Evolutionary conservation across 2,888 invertebrate species (phyloP).

Genomic region (Nomada ferruginata): DNA sequence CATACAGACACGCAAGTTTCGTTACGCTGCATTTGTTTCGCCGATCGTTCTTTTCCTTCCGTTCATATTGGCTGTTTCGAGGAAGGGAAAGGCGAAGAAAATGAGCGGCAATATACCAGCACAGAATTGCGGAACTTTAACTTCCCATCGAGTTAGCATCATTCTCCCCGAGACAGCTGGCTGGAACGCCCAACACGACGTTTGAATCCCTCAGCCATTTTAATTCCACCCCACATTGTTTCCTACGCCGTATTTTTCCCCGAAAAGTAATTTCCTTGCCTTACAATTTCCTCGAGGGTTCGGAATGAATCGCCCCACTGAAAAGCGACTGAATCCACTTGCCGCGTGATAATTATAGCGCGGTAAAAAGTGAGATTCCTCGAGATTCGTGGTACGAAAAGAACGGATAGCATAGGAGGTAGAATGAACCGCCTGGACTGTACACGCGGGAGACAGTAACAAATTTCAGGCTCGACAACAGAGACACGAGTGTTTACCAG

Average conservation of each 20-base stretch:
- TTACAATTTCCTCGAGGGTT: slow-evolving; percentile 15
- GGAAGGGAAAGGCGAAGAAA: neutral
- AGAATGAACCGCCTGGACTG: neutral
- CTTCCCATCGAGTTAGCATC: slow-evolving; percentile 24
- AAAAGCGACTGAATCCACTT: slow-evolving; percentile 46
- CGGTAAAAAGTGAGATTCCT: slow-evolving; percentile 18
- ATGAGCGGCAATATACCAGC: slow-evolving; percentile 28
- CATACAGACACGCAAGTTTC: neutral
- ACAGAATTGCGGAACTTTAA: slow-evolving; percentile 19
- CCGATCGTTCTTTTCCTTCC: too few species aligned
- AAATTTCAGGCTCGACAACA: slow-evolving; percentile 53
- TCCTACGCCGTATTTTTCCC: slow-evolving; percentile 14
- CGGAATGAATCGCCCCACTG: slow-evolving; percentile 13
- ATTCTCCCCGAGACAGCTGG: neutral
- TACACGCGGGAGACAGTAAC: neutral
- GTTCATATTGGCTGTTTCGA: neutral
- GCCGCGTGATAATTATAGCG: slow-evolving; percentile 56
- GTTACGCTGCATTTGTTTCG: too few species aligned
- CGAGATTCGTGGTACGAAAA: slow-evolving; percentile 9
- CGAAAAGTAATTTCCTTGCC: slow-evolving; percentile 41
- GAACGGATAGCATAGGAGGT: neutral
- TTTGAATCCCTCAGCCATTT: neutral
- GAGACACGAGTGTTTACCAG: slow-evolving; percentile 51
- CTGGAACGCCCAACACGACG: neutral
- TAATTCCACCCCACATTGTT: slow-evolving; percentile 26